Evolutionary conservation across 1,140 invertebrate species (phyloP).

Genomic region (Colletes gigas): DNA sequence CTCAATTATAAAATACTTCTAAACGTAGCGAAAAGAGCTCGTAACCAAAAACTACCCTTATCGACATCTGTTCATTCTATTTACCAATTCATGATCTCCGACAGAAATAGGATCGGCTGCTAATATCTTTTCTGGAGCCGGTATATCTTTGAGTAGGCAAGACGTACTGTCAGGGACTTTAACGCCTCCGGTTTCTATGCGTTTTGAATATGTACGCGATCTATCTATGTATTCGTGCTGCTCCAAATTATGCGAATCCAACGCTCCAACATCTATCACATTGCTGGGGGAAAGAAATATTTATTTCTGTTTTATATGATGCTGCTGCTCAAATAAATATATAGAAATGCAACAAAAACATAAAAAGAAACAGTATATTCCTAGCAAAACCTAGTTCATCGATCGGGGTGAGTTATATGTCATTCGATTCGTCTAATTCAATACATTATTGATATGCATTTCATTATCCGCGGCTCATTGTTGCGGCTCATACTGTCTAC

Average conservation of each 20-base stretch:
- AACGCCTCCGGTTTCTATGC: conserved; percentile 81
- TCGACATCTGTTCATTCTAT: neutral
- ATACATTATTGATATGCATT: too few species aligned
- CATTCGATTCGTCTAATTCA: too few species aligned
- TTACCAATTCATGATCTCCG: conserved; percentile 83
- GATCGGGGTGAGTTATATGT: too few species aligned
- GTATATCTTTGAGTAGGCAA: conserved; percentile 83
- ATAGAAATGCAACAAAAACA: conserved; percentile 1
- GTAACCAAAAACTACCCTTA: too few species aligned
- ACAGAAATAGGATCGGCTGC: conserved; percentile 80
- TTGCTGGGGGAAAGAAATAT: conserved; percentile 82
- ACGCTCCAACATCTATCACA: conserved; percentile 91
- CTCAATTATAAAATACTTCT: too few species aligned
- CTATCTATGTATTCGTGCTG: conserved; percentile 90
- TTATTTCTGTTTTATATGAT: neutral
- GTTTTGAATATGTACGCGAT: conserved; percentile 86
- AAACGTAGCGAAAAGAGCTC: too few species aligned
- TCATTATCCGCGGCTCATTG: too few species aligned
- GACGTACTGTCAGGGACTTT: conserved; percentile 75
- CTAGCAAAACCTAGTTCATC: too few species aligned
- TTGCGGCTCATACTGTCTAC: too few species aligned
- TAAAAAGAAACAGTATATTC: too few species aligned
- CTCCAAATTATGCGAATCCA: conserved; percentile 89
- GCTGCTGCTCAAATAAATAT: neutral
- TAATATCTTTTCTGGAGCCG: conserved; percentile 83